Conservation (phyloP, 2,797 vertebrate species). For the Poecilia picta region DNA sequence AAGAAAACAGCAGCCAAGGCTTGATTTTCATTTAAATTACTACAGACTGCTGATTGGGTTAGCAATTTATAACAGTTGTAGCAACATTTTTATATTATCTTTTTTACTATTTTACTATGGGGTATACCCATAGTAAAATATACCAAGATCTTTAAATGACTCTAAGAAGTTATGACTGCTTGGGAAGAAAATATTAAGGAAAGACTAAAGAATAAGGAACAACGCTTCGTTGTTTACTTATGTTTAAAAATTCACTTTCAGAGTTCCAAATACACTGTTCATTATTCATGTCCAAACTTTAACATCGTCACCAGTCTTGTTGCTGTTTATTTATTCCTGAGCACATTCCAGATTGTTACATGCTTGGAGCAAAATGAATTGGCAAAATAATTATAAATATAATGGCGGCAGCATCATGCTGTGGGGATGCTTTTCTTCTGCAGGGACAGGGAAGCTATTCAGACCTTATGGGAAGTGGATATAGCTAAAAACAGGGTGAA, state of each 20-base stretch:
- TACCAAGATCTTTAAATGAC: not conserved
- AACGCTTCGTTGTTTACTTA: not conserved
- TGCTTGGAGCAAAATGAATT: not conserved
- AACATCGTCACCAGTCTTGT: slow-evolving; percentile 11
- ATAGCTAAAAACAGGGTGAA: not conserved
- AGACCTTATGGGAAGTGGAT: not conserved
- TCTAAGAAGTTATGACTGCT: not conserved
- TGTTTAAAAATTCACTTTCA: not conserved
- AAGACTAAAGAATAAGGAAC: not conserved
- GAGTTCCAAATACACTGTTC: not conserved
- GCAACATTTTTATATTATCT: too few species aligned
- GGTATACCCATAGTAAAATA: not conserved
- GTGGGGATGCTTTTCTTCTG: not conserved
- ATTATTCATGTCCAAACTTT: not conserved
- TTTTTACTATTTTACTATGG: not conserved
- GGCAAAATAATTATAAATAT: not conserved
- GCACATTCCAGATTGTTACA: not conserved
- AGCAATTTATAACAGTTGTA: slow-evolving; percentile 9
- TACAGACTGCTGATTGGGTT: slow-evolving; percentile 5
- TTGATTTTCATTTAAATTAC: slow-evolving; percentile 29
- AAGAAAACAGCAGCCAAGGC: slow-evolving; percentile 57
- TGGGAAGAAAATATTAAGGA: not conserved
- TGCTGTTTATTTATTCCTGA: slow-evolving; percentile 8
- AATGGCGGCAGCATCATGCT: not conserved
- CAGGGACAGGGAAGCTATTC: not conserved